Conservation (phyloP, 2,888 invertebrate species). For the Creontiades dilutus region DNA sequence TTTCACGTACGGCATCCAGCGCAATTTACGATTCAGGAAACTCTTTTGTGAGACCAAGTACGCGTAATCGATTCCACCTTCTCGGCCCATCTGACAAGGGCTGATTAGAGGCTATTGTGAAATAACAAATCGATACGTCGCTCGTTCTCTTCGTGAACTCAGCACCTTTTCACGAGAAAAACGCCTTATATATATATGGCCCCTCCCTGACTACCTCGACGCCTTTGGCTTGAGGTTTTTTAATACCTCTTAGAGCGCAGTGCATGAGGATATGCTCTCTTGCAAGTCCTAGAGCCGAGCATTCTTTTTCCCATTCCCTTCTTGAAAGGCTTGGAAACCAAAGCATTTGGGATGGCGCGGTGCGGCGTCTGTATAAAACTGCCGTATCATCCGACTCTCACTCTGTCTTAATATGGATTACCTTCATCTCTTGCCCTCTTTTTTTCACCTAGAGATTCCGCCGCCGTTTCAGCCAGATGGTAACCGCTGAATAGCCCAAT, state of each 20-base stretch:
- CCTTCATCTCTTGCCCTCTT: conserved; percentile 35
- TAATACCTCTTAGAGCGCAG: not conserved
- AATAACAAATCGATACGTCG: conserved; percentile 46
- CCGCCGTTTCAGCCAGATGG: conserved; percentile 29
- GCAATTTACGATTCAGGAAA: conserved; percentile 43
- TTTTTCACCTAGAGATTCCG: conserved; percentile 24
- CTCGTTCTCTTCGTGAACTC: conserved; percentile 31
- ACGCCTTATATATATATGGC: not conserved
- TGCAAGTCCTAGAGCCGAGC: conserved; percentile 12
- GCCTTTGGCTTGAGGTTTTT: not conserved
- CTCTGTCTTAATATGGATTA: conserved; percentile 35
- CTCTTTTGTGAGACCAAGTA: conserved; percentile 13
- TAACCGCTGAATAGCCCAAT: conserved; percentile 32
- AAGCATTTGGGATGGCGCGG: conserved; percentile 16
- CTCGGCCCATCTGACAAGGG: conserved; percentile 5
- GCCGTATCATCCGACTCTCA: conserved; percentile 48
- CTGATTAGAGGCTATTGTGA: conserved; percentile 56
- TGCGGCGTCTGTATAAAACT: not conserved
- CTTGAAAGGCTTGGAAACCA: conserved; percentile 15
- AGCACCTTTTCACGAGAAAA: conserved; percentile 27
- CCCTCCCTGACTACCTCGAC: not conserved
- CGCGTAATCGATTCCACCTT: conserved; percentile 26
- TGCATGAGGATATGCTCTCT: conserved; percentile 6
- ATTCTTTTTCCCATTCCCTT: not conserved
- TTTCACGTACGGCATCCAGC: not conserved